A percentile compares a stretch with the other conserved stretches of the same genome.
Conservation (phyloP, 2,888 invertebrate genomes). For the Pemphredon lugubris region DNA sequence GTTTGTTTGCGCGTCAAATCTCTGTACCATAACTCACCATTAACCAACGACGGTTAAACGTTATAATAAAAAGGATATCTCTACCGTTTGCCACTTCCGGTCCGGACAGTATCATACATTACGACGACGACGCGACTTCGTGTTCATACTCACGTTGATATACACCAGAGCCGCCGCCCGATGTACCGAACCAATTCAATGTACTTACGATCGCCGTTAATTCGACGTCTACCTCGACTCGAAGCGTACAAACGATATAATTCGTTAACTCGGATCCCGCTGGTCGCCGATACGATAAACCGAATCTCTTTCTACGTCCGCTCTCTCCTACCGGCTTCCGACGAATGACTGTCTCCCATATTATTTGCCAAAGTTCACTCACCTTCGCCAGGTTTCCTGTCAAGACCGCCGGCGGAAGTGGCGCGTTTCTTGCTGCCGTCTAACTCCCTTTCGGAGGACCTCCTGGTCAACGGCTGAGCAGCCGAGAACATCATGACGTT, state of each 20-base stretch:
- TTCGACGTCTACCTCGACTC: conserved; percentile 24
- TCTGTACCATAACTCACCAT: too few relatives aligned
- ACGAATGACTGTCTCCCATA: too few relatives aligned
- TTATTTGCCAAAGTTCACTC: conserved; percentile 64
- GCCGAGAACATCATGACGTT: conserved; percentile 90
- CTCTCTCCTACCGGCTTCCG: too few relatives aligned
- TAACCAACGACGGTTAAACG: too few relatives aligned
- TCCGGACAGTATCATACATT: too few relatives aligned
- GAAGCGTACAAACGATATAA: background rate
- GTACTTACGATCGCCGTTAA: conserved; percentile 10
- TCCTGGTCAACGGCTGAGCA: conserved; percentile 88
- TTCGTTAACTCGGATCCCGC: background rate
- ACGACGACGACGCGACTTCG: background rate
- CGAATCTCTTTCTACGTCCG: too few relatives aligned
- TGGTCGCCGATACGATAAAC: too few relatives aligned
- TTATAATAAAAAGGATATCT: too few relatives aligned
- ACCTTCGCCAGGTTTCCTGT: conserved; percentile 86
- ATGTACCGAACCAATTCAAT: conserved; percentile 13
- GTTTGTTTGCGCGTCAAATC: too few relatives aligned
- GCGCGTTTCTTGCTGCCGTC: conserved; percentile 89
- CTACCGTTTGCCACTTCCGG: too few relatives aligned
- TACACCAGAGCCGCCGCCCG: conserved; percentile 11
- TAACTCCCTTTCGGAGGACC: conserved; percentile 92
- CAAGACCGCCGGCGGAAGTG: conserved; percentile 88
- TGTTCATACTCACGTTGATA: conserved; percentile 28